phyloP scores from a whole-genome alignment of 2,888 invertebrate species.

The Gari tellinella region DNA sequence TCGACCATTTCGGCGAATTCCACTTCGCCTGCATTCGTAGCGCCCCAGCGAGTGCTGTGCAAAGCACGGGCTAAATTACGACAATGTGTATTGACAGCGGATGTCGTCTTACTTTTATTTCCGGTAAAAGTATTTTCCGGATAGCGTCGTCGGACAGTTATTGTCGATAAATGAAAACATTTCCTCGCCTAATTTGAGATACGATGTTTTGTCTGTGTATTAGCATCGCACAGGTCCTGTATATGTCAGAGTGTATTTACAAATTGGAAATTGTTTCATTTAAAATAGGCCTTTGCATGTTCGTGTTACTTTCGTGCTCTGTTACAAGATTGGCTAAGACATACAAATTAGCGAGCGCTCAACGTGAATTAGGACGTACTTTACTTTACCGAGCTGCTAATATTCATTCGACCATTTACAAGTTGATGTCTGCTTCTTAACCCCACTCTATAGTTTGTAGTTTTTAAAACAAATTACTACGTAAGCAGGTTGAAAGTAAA shows the following conservation, averaged over 20 bases:
- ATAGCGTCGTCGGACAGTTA: conserved; percentile 40
- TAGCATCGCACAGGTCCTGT: conserved; percentile 34
- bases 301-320: conserved; percentile 7
- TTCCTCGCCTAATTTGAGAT: conserved; percentile 56
- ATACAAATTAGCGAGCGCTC: conserved; percentile 47
- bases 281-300: conserved; percentile 42
- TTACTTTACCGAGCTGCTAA: conserved; percentile 34
- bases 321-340: conserved; percentile 46
- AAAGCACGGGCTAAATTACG: too few relatives aligned
- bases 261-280: conserved; percentile 44
- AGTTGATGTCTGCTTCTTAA: too few relatives aligned
- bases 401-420: too few relatives aligned
- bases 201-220: conserved; percentile 27
- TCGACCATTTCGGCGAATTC: too few relatives aligned
- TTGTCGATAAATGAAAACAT: conserved; percentile 37
- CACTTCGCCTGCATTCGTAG: too few relatives aligned
- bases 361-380: conserved; percentile 47
- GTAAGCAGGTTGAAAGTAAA: too few relatives aligned
- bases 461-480: too few relatives aligned
- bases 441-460: too few relatives aligned
- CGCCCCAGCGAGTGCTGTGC: too few relatives aligned
- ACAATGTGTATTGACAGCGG: too few relatives aligned
- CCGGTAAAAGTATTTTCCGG: conserved; percentile 13
- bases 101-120: conserved; percentile 18
- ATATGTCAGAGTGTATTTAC: conserved; percentile 47